phyloP scores from a whole-genome alignment of 2,888 invertebrate species.

The Rhamnusium bicolor region DNA sequence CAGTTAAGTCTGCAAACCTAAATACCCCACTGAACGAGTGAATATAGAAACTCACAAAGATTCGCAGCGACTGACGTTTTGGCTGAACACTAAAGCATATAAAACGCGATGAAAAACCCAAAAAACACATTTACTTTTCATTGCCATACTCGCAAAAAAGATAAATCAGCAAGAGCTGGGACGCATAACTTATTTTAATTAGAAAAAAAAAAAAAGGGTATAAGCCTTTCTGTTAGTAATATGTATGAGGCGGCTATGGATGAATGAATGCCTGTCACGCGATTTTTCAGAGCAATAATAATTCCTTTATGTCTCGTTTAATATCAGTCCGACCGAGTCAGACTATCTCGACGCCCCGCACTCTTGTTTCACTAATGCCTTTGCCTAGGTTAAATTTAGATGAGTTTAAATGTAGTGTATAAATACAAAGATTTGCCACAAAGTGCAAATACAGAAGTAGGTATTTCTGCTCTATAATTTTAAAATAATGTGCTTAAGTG shows the following conservation, averaged over 20 bases:
- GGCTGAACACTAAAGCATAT: no score
- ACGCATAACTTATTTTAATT: not conserved
- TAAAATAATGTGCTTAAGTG: no score
- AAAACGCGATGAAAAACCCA: no score
- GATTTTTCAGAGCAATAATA: not conserved
- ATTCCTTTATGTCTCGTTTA: slow-evolving; percentile 13
- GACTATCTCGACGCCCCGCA: not conserved
- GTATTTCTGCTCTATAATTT: no score
- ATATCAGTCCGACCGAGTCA: no score
- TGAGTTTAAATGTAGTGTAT: not conserved
- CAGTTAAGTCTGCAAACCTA: no score
- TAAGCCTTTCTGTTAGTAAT: slow-evolving; percentile 5
- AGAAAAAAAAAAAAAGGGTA: not conserved
- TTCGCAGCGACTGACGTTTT: no score
- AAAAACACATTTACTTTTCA: not conserved
- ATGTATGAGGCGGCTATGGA: slow-evolving; percentile 5
- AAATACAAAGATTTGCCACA: no score
- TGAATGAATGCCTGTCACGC: slow-evolving; percentile 10
- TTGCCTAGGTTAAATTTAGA: not conserved
- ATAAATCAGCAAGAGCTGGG: not conserved
- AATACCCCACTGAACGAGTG: no score
- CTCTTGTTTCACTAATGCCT: not conserved
- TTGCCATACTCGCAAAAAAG: not conserved
- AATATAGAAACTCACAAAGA: no score
- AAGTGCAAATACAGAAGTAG: no score